Evolutionary conservation across 2,888 invertebrate species (phyloP).

Genomic region (Aphidoletes aphidimyza): DNA sequence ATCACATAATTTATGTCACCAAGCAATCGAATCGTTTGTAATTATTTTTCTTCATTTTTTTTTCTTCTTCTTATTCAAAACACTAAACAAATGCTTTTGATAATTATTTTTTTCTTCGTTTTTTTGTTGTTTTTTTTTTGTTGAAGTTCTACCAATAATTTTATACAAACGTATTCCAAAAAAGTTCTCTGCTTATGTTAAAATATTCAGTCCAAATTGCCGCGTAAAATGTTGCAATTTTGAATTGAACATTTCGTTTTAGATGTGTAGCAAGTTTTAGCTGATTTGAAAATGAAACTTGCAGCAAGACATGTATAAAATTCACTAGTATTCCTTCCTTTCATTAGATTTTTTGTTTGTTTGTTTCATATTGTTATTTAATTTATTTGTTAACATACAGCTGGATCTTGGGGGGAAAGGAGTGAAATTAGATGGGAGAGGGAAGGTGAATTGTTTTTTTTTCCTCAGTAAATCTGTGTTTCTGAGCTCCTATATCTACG

Average conservation of each 20-base stretch:
- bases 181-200: neutral
- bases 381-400: neutral
- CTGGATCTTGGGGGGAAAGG: neutral
- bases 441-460: neutral
- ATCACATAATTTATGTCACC: neutral
- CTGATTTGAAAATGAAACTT: neutral
- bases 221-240: neutral
- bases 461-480: neutral
- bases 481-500: neutral
- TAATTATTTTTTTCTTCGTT: neutral
- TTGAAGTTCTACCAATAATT: neutral
- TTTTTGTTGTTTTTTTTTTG: neutral
- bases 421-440: neutral
- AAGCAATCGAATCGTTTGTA: neutral
- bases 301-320: slow-evolving; percentile 35
- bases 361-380: slow-evolving; percentile 17
- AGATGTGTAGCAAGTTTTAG: neutral
- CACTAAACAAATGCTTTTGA: too few species aligned
- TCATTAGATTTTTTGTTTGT: neutral
- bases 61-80: neutral
- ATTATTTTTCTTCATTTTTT: neutral
- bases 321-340: neutral
- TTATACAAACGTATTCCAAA: slow-evolving; percentile 6
- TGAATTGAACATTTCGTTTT: neutral
- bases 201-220: neutral